These are phyloP conservation scores for Eudasyphora cyanicolor DNA, from an alignment of 2,888 invertebrate genomes.

Conservation along the genomic window DNA sequence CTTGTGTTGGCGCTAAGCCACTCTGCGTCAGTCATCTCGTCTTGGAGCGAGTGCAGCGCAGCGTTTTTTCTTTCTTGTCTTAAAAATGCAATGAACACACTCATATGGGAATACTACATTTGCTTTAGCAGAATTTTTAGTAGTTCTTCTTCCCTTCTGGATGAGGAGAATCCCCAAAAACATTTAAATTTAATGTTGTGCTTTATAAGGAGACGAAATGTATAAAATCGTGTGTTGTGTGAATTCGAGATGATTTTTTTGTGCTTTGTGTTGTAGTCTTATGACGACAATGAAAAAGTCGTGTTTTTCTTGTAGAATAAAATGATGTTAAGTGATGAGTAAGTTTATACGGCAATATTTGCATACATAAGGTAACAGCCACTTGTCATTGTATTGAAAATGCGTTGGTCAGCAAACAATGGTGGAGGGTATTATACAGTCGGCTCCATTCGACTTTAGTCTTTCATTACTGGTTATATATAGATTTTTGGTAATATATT, in stretches of 20 bases:
- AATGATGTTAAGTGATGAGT: conserved; percentile 40
- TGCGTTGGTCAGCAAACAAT: too few relatives aligned
- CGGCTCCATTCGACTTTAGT: too few relatives aligned
- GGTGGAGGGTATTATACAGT: too few relatives aligned
- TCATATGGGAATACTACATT: conserved; percentile 37
- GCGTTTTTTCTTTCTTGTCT: not conserved
- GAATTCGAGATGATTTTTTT: conserved; percentile 3
- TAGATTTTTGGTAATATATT: too few relatives aligned
- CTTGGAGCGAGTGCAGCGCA: too few relatives aligned
- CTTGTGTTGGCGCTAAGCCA: not conserved
- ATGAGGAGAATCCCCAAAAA: not conserved
- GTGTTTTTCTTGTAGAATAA: conserved; percentile 27
- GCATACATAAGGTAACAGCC: not conserved
- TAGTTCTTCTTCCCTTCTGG: not conserved
- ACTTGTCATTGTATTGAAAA: not conserved
- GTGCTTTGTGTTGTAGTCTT: conserved; percentile 7
- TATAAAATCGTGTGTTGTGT: not conserved
- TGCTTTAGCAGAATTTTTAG: not conserved
- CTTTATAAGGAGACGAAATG: not conserved
- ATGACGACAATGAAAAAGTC: conserved; percentile 17
- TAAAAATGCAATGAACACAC: conserved; percentile 34
- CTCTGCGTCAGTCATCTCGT: not conserved
- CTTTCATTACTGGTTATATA: too few relatives aligned
- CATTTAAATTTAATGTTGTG: conserved; percentile 20
- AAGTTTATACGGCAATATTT: not conserved